Base-by-base conservation (phyloP, 2,888 invertebrate species). In the Elegia similella region DNA sequence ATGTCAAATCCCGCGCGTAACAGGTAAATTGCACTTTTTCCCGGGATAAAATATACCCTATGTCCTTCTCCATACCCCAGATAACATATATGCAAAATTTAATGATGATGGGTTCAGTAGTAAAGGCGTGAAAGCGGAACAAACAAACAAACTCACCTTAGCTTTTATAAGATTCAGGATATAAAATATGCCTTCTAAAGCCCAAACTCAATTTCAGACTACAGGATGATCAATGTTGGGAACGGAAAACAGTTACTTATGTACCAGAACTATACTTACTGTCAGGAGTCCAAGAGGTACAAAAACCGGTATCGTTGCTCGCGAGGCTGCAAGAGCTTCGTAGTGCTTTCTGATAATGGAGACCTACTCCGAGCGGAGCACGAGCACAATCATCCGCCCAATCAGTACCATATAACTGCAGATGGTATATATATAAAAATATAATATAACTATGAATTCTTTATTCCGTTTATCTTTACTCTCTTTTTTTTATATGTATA, bases 191-290 rank as follows among this genome's bases (percentile, higher is more conserved):
- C 38, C n/a, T 12, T 38, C 32, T 32, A 32, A 7, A 8, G 1
- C 32, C 10, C 10, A 32, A 38, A 38, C 5, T n/a, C 10, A 38
- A 10, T 61, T 56, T 29, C 50, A 58, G 58, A 44, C 15, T 15
- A 53, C 10, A 42, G 48, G 46, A 62, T 67, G 23, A 55, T 58
- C n/a, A 52, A 60, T 15, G 7, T 50, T 0, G 13, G 38, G 0
- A 63, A 55, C 43, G 68, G 66, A 1, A 69, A 67, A 52, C 63
- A 62, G n/a, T 63, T 60, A 52, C 61, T 60, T 50, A 61, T 70
- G 67, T 62, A 66, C 30, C 59, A 62, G 16, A 59, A 62, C 3
- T 68, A 70, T 34, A 69, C 69, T 0, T 68, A 64, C 42, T 58
- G 12, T 12, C 38, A 29, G 6, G 46, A 42, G 23, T 5, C 15